Conservation (phyloP, 2,888 invertebrate species). For the Platypus cylindrus region DNA sequence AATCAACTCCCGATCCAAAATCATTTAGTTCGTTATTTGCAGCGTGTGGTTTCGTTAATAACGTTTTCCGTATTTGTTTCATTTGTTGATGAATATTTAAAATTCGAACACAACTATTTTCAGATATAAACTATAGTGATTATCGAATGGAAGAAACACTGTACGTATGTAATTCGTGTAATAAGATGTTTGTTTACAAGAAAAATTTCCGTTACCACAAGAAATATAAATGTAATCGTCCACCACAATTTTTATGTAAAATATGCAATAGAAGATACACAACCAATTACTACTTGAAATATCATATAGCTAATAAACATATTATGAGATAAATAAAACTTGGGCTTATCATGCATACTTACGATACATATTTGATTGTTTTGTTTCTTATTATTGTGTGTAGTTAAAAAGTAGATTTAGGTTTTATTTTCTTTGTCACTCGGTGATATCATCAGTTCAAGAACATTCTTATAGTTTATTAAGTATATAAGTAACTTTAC, state of each 20-base stretch:
- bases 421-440: too few relatives aligned
- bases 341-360: too few relatives aligned
- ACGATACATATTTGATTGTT: too few relatives aligned
- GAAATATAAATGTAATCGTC: conserved; percentile 46
- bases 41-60: not conserved
- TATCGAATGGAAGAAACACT: conserved; percentile 5
- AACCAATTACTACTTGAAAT: conserved; percentile 14
- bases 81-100: not conserved
- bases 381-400: too few relatives aligned
- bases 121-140: not conserved
- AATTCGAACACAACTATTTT: too few relatives aligned
- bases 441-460: too few relatives aligned
- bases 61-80: conserved; percentile 1
- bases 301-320: conserved; percentile 11
- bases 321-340: too few relatives aligned
- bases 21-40: too few relatives aligned
- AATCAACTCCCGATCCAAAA: too few relatives aligned
- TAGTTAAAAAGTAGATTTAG: too few relatives aligned
- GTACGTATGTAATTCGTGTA: conserved; percentile 4
- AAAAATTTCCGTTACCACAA: conserved; percentile 41
- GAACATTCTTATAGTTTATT: too few relatives aligned
- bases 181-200: conserved; percentile 9
- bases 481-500: too few relatives aligned
- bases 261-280: conserved; percentile 19
- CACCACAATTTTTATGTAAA: conserved; percentile 13